phyloP scores from a whole-genome alignment of 2,888 invertebrate species.

The Pilophorus perplexus region DNA sequence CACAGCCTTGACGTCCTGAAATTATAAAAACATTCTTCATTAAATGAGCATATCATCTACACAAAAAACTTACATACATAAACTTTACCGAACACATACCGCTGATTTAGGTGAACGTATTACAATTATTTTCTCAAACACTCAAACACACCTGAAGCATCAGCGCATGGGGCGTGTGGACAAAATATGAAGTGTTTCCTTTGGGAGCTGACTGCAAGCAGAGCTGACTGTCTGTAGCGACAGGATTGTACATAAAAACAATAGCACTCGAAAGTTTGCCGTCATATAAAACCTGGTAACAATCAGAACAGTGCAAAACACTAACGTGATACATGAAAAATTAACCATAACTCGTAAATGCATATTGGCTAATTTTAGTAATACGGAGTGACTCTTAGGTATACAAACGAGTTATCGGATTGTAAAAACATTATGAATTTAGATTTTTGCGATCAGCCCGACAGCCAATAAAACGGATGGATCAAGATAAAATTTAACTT shows the following conservation, averaged over 20 bases:
- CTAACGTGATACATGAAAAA: neutral
- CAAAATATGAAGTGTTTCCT: constrained; percentile 95
- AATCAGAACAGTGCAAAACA: neutral
- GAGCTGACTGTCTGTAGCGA: constrained; percentile 97
- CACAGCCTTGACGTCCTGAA: constrained; percentile 97
- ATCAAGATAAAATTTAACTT: no score
- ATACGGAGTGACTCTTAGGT: neutral
- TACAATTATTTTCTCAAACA: no score
- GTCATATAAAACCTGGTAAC: constrained; percentile 87
- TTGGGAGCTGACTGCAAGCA: constrained; percentile 98
- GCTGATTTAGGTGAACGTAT: no score
- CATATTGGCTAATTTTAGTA: neutral
- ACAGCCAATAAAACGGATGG: no score
- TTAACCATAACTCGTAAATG: neutral
- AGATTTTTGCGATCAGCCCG: no score
- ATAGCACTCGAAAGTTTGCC: constrained; percentile 95
- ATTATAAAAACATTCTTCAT: neutral
- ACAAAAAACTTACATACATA: neutral
- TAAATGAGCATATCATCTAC: neutral
- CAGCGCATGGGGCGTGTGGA: constrained; percentile 98
- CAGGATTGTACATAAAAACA: constrained; percentile 99
- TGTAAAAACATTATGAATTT: no score
- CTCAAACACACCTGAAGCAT: constrained; percentile 96
- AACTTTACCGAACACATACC: no score
- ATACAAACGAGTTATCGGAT: neutral